Evolutionary conservation across 2,113 vertebrate species (phyloP).

Genomic region (Catharus fuscescens): DNA sequence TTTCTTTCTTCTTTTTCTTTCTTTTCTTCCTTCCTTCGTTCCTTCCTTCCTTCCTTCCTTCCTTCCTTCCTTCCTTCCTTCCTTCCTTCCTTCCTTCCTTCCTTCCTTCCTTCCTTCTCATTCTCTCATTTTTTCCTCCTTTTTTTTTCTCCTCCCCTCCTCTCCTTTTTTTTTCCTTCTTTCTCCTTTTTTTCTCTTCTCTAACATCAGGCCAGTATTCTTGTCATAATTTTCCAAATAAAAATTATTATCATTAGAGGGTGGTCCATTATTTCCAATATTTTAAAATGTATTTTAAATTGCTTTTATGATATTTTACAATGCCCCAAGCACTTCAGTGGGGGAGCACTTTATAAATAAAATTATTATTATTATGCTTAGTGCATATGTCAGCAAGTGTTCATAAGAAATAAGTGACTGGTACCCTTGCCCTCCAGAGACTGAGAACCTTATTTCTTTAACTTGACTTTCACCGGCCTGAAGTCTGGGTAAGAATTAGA

Average conservation of each 20-base stretch:
- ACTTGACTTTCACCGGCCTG: constrained; percentile 58
- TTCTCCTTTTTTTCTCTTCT: background rate
- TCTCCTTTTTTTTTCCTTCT: too few relatives aligned
- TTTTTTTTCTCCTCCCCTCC: background rate
- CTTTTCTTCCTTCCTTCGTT: rapidly evolving
- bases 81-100: rapidly evolving
- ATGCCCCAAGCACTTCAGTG: constrained; percentile 17
- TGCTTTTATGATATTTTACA: constrained; percentile 33
- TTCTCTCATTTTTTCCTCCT: too few relatives aligned
- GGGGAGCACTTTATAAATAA: constrained; percentile 60
- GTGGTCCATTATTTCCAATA: constrained; percentile 25
- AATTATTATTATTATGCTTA: constrained; percentile 62
- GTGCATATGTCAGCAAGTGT: constrained; percentile 61
- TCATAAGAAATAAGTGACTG: constrained; percentile 50
- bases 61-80: rapidly evolving
- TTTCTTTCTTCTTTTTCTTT: rapidly evolving
- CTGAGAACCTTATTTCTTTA: constrained; percentile 63
- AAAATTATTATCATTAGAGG: constrained; percentile 41
- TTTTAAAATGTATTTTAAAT: constrained; percentile 59
- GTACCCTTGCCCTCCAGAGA: constrained; percentile 70
- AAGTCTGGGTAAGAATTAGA: constrained; percentile 68
- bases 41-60: rapidly evolving
- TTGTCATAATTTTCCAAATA: constrained; percentile 36
- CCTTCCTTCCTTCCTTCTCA: rapidly evolving
- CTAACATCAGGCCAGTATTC: background rate